Percentiles rank a stretch among this genome's conserved stretches.
Evolutionary conservation across 2,888 invertebrate genomes (phyloP).

Genomic region (Protonemura montana): DNA sequence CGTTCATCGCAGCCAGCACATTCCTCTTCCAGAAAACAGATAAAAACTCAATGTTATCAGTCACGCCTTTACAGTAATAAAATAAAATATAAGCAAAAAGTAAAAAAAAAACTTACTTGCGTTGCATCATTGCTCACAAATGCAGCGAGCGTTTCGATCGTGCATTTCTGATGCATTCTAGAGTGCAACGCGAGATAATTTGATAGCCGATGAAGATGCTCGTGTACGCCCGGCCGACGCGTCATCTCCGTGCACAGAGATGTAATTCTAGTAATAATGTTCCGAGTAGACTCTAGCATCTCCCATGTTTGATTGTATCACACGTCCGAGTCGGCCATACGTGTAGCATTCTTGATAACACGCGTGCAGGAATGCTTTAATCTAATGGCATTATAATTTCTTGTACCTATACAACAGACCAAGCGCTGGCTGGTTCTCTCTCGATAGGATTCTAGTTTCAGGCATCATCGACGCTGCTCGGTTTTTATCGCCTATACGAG

Average conservation of each 20-base stretch:
- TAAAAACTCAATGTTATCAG: background rate
- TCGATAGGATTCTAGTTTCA: background rate
- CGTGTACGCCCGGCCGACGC: background rate
- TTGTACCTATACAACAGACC: background rate
- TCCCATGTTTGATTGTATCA: background rate
- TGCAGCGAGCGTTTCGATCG: background rate
- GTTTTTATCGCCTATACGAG: background rate
- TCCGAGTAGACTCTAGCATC: background rate
- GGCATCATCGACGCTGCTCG: background rate
- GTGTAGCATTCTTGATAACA: conserved; percentile 15
- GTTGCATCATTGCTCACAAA: background rate
- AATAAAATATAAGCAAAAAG: background rate
- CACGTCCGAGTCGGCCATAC: background rate
- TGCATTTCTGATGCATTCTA: background rate
- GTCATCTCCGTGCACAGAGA: background rate
- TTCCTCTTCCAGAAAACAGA: background rate
- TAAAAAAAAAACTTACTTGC: background rate
- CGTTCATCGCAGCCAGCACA: background rate
- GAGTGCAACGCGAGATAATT: background rate
- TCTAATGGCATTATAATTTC: background rate
- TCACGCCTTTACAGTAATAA: background rate
- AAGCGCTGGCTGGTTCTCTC: background rate
- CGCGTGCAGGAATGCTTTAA: conserved; percentile 1
- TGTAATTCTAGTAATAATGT: background rate
- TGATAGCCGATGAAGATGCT: background rate